Conservation (phyloP, 2,797 vertebrate species). For the Momotus momota region DNA sequence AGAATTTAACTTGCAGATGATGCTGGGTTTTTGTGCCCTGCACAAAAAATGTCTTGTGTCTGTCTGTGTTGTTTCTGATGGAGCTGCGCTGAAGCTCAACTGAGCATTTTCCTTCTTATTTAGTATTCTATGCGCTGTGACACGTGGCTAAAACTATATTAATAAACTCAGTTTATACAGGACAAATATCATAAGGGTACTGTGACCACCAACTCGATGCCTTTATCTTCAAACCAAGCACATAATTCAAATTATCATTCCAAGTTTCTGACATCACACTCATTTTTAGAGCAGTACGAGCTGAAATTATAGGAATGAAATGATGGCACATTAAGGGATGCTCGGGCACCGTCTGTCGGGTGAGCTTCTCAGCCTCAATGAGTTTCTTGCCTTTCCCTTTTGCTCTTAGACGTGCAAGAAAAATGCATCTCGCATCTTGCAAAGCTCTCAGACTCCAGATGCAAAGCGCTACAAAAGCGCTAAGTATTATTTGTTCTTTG, state of each 20-base stretch:
- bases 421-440: not conserved
- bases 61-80: not conserved
- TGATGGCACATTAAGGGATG: not conserved
- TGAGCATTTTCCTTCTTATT: not conserved
- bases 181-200: not conserved
- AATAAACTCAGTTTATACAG: not conserved
- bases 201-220: not conserved
- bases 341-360: not conserved
- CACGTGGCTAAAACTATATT: not conserved
- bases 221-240: not conserved
- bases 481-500: not conserved
- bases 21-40: not conserved
- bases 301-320: not conserved
- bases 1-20: not conserved
- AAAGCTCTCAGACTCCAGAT: not conserved
- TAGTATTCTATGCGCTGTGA: not conserved
- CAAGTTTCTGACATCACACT: not conserved
- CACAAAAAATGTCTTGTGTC: not conserved
- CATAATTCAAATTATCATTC: not conserved
- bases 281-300: not conserved
- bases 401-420: not conserved
- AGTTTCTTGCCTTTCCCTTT: not conserved
- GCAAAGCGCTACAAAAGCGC: not conserved
- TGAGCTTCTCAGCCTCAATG: not conserved
- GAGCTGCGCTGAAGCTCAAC: not conserved